Base-by-base conservation (phyloP, 1,140 invertebrate species). In the Zaprionus gabonicus region DNA sequence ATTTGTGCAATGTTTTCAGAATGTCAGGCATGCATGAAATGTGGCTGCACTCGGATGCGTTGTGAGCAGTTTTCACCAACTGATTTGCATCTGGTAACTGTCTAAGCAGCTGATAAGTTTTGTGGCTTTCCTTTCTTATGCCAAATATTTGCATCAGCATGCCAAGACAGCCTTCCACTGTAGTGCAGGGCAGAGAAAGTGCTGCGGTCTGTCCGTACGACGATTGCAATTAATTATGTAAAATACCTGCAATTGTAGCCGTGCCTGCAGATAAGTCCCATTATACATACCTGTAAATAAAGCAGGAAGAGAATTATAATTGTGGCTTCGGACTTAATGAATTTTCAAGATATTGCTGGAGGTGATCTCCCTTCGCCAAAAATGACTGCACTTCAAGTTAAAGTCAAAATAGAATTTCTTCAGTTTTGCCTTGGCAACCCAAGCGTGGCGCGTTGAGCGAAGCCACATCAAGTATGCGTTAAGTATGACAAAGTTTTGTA, bases 401-500 rank as follows among this genome's bases (percentile, higher is more conserved):
- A 46, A 51, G 46, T 51, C 12, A 4, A 25, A 25, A 4, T 2
- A 20, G 7, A 55, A 13, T 23, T 55, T 13, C 7, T 17, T 34
- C n/a, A 12, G 56, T 6, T 17, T 57, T 17, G 28, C 27, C 15
- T 5, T 27, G 28, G 4, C 56, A 36, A 57, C 15, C 31, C 17
- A 20, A 68, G 41, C 15, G 38, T 44, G 38, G 53, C 65, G 10
- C 10, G 2, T 15, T 17, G n/a, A 25, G 15, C 6, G 27, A 31
- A 53, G 46, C 34, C 53, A 49, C 46, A 62, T 64, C 28, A 65
- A 60, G 23, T 68, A 17, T 58, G 55, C 68, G 68, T 70, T 67
- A 81, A 83, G 74, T 78, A 76, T 88, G 65, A 74, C 74, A 87
- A 87, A 88, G 74, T 90, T 87, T 88, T 79, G 70, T 87, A 84